Conservation (phyloP, 2,113 vertebrate species). For the Sander lucioperca region DNA sequence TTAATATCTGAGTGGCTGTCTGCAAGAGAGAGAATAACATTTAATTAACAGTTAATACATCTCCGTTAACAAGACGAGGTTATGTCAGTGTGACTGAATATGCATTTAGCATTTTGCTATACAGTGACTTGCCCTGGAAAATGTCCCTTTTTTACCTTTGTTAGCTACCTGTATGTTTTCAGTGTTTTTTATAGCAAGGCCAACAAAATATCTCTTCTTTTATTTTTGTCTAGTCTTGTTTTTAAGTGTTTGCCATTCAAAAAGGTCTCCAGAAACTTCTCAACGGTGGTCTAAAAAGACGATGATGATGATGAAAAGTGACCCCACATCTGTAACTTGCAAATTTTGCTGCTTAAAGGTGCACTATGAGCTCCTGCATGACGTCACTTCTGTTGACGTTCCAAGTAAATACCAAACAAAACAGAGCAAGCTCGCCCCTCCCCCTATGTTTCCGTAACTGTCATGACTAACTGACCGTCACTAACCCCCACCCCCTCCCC, state of each 20-base stretch:
- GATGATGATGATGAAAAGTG: background rate
- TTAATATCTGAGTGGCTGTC: slow-evolving; percentile 90
- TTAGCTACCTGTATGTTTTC: background rate
- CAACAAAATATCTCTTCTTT: background rate
- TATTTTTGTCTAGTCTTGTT: background rate
- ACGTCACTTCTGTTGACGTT: too few relatives aligned
- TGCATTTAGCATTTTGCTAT: background rate
- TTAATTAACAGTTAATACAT: background rate
- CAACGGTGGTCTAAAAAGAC: background rate
- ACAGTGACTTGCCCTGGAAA: background rate
- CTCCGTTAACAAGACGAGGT: background rate
- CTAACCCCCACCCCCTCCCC: too few relatives aligned
- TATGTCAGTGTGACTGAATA: background rate
- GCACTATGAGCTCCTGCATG: too few relatives aligned
- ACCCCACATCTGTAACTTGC: background rate
- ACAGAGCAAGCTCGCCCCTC: too few relatives aligned
- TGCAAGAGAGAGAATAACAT: slow-evolving; percentile 70
- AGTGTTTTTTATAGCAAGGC: background rate
- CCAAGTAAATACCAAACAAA: too few relatives aligned
- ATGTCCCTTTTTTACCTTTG: background rate
- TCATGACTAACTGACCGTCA: too few relatives aligned
- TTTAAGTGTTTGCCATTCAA: background rate
- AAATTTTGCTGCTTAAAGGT: background rate
- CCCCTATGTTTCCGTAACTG: too few relatives aligned
- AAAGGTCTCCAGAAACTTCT: background rate